These are phyloP conservation scores for Ascaphus truei DNA, from an alignment of 2,113 vertebrate genomes.

Conservation along the genomic window DNA sequence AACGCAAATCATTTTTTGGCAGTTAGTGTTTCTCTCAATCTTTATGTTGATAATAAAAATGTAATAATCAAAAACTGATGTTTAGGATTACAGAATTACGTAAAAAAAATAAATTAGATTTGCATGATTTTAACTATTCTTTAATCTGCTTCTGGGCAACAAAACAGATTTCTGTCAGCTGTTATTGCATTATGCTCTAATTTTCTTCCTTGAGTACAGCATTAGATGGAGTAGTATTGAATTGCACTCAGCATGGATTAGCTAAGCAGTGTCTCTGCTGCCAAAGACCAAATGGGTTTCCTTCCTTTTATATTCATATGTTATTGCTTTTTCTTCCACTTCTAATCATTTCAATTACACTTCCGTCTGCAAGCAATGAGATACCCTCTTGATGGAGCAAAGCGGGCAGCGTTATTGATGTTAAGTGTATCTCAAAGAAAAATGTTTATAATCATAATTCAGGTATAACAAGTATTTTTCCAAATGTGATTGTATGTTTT, in stretches of 20 bases:
- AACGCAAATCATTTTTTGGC: slow-evolving; percentile 51
- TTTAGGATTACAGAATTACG: slow-evolving; percentile 62
- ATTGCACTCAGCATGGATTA: slow-evolving; percentile 77
- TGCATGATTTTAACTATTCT: slow-evolving; percentile 71
- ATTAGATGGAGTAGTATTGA: slow-evolving; percentile 76
- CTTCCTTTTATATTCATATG: slow-evolving; percentile 76
- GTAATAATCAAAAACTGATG: slow-evolving; percentile 62
- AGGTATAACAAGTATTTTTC: too few species aligned
- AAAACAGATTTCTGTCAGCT: slow-evolving; percentile 74
- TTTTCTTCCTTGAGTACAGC: slow-evolving; percentile 71
- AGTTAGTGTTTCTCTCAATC: slow-evolving; percentile 44
- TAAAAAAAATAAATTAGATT: slow-evolving; percentile 64
- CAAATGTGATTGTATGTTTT: too few species aligned
- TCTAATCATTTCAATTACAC: slow-evolving; percentile 63
- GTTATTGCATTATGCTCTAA: slow-evolving; percentile 81
- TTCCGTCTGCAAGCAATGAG: slow-evolving; percentile 62
- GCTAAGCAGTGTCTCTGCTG: slow-evolving; percentile 61
- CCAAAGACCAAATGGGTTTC: slow-evolving; percentile 72
- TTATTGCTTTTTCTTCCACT: slow-evolving; percentile 62
- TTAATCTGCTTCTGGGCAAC: slow-evolving; percentile 76
- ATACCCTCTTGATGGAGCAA: slow-evolving; percentile 56
- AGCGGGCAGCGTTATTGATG: slow-evolving; percentile 37
- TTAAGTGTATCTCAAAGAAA: neutral
- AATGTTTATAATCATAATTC: neutral
- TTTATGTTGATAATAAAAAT: slow-evolving; percentile 49